These are phyloP conservation scores for Monopis laevigella DNA, from an alignment of 2,888 invertebrate species.

Conservation along the genomic window DNA sequence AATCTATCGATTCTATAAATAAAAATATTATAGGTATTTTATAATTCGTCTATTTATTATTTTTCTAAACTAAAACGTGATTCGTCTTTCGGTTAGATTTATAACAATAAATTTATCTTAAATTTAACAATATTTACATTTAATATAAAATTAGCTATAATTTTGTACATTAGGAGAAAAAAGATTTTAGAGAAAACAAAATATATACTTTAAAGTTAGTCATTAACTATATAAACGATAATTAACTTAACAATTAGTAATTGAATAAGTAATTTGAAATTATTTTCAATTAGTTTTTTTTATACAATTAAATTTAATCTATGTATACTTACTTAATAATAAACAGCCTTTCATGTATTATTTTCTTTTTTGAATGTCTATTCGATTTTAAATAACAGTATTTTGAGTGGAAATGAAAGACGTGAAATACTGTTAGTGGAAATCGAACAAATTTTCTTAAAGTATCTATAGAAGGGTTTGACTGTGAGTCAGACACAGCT, in stretches of 20 bases:
- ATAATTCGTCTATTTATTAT: conserved; percentile 13
- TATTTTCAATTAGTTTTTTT: background rate
- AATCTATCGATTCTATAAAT: conserved; percentile 16
- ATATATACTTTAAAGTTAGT: conserved; percentile 1
- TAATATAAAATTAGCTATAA: conserved; percentile 3
- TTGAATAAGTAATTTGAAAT: background rate
- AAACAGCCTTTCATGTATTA: conserved; percentile 10
- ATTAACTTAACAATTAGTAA: background rate
- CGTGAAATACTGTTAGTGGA: background rate
- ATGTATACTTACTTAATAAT: conserved; percentile 1
- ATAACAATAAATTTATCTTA: conserved; percentile 8
- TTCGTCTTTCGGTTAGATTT: conserved; percentile 1
- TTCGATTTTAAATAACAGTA: conserved; percentile 4
- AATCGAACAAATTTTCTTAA: conserved; percentile 8
- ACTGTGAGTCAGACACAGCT: conserved; percentile 73
- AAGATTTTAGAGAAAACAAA: background rate
- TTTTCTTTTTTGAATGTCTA: background rate
- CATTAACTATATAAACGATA: background rate
- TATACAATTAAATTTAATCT: conserved; percentile 1
- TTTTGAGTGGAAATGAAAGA: conserved; percentile 7
- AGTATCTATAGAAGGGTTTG: no score
- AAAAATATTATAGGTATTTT: conserved; percentile 13
- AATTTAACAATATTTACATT: conserved; percentile 4
- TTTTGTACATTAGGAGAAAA: conserved; percentile 5
- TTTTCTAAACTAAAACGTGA: conserved; percentile 4